Conservation (phyloP, 2,113 vertebrate genomes). For the Gracilinanus agilis region DNA sequence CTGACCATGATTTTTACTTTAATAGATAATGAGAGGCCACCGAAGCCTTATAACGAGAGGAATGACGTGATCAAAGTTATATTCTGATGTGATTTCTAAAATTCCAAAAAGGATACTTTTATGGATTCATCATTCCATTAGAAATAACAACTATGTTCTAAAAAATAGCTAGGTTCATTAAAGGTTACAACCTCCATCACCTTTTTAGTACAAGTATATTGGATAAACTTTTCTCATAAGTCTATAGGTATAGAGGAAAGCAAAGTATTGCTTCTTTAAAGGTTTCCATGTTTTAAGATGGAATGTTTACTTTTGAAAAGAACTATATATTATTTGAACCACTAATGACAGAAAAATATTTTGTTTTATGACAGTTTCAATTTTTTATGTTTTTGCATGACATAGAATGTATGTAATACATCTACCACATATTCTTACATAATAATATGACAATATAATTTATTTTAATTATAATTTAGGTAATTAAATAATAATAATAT, state of each 20-base stretch:
- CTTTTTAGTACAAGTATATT: not conserved
- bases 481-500: too few species aligned
- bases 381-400: not conserved
- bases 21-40: not conserved
- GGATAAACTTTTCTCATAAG: not conserved
- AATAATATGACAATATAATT: too few species aligned
- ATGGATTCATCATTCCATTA: not conserved
- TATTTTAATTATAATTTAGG: too few species aligned
- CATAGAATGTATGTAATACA: too few species aligned
- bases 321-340: not conserved
- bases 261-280: too few species aligned
- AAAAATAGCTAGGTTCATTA: not conserved
- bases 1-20: not conserved
- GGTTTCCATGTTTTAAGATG: not conserved
- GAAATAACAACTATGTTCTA: not conserved
- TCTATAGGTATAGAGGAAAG: not conserved
- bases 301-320: not conserved
- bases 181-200: not conserved
- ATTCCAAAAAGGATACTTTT: not conserved
- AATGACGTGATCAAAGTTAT: too few species aligned
- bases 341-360: not conserved
- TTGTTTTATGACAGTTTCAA: not conserved
- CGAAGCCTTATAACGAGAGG: too few species aligned
- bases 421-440: too few species aligned
- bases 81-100: not conserved